Evolutionary conservation across 2,888 invertebrate genomes (phyloP), one percentile per base, ranked within the genome.

Genomic region (Agrochola lychnidis): DNA sequence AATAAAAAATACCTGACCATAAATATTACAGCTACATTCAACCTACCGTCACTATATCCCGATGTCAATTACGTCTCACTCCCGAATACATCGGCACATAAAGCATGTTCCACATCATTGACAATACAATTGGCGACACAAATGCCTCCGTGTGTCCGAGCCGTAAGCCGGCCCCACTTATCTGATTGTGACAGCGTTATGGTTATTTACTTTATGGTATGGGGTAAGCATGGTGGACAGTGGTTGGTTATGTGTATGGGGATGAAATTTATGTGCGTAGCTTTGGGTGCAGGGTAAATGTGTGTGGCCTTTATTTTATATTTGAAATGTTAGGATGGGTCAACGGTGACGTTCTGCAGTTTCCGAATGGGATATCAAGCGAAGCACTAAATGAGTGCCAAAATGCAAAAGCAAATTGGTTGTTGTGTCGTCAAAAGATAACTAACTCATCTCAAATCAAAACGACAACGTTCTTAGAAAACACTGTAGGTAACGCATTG

Each of bases 141-240:
- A 79, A 85, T 75, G 76, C 69, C 68, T 77, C 76, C 68, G 57
- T 84, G 77, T 87, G 80, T 79, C 73, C 69, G 68, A 67, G 64
- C 75, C 79, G 68, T 80, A 76, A 85, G 82, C 81, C 81, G 85
- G 83, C 85, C 87, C 86, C 91, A 93, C 92, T 94, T 93, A 94
- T 94, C 94, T 92, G 94, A 94, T 94, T 93, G 92, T 92, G 90
- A 89, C 90, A 90, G 87, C 89, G 90, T 91, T 91, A 92, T 91
- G 92, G 91, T 92, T 94, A 93, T 94, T 94, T 94, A 94, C 92
- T 93, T 91, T 92, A 92, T 89, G 90, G 88, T 86, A 85, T 86
- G 80, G 83, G 81, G 86, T 86, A 81, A 87, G 84, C 79, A 82
- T 71, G 67, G 76, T 63, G 73, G 73, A 75, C 73, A 86, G 72